phyloP scores from a whole-genome alignment of 2,888 invertebrate genomes.

The Punctoribates punctum region DNA sequence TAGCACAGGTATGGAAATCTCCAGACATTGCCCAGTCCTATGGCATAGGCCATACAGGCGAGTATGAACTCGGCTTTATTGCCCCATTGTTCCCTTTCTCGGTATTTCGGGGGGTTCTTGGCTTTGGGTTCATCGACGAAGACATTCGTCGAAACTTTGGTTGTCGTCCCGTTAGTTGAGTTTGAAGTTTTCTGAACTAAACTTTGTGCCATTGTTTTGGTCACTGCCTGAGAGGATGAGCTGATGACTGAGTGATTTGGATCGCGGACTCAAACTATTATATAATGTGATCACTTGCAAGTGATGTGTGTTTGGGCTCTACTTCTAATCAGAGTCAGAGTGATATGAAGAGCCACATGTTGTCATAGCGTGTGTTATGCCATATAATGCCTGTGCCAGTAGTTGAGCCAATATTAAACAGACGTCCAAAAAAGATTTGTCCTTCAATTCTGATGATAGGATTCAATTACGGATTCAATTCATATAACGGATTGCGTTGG shows the following conservation, averaged over 20 bases:
- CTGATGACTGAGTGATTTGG: background rate
- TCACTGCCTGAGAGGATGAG: background rate
- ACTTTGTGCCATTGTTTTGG: conserved; percentile 12
- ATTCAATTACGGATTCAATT: conserved; percentile 23
- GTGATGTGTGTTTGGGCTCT: background rate
- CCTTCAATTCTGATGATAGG: conserved; percentile 18
- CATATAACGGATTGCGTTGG: background rate
- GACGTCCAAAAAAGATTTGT: conserved; percentile 23
- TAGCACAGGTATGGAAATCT: conserved; percentile 42
- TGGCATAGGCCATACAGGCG: conserved; percentile 48
- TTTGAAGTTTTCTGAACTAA: background rate
- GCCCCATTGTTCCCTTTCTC: conserved; percentile 48
- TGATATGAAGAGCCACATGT: conserved; percentile 25
- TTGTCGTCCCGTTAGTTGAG: background rate
- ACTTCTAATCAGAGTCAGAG: background rate
- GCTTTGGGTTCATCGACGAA: background rate
- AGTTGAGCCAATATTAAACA: background rate
- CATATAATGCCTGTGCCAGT: conserved; percentile 17
- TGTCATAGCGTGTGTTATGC: conserved; percentile 2
- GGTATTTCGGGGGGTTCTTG: conserved; percentile 40
- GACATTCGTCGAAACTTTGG: background rate
- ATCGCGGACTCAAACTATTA: background rate
- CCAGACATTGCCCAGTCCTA: conserved; percentile 43
- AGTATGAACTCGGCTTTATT: conserved; percentile 49
- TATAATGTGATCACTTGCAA: background rate